Evolutionary conservation across 2,888 invertebrate genomes (phyloP), one percentile per base, ranked within the genome.

Genomic region (Phortica okadai): DNA sequence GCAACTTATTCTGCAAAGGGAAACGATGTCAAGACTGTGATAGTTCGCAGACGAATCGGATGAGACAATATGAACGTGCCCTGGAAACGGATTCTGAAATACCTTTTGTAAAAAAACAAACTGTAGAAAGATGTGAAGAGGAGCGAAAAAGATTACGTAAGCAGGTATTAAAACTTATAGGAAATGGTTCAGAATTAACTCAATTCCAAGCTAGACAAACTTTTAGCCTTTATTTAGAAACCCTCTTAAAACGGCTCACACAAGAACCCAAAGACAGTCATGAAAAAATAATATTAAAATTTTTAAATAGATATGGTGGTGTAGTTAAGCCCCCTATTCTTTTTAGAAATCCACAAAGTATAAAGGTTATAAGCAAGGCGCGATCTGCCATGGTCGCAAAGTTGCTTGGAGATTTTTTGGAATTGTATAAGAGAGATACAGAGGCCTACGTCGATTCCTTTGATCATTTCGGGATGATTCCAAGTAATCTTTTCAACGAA

Each of bases 371-470:
- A 84, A 95, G 94, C 89, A 97, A 97, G 91, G 97, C 97, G 91
- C 93, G 95, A 41, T 95, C 96, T 78, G 97, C 97, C 1, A 94
- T 97, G 83, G 95, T 96, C 73, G 96, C 97, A 1, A 97, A 96
- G 91, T 95, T 96, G 84, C 92, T 90, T 73, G 95, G 95, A 88
- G 97, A 97, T 91, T 97, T 96, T 91, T 93, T 97, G 73, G 95
- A 96, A 92, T 93, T 95, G 86, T 97, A 97, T 92, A 96, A 95
- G 89, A 93, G 95, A 75, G 97, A 97, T 91, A 97, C 97, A 0
- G 96, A 97, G 84, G 92, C 95, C 42, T 95, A 95, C 88, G 93
- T 94, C 3, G 95, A 95, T 90, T 93, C 94, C 74, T 94, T 94
- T 78, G 95, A 95, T 84, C 92, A 93, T 79, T 93, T 94, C 73